Base-by-base conservation (phyloP, 2,113 vertebrate genomes). In the Narcine bancroftii region DNA sequence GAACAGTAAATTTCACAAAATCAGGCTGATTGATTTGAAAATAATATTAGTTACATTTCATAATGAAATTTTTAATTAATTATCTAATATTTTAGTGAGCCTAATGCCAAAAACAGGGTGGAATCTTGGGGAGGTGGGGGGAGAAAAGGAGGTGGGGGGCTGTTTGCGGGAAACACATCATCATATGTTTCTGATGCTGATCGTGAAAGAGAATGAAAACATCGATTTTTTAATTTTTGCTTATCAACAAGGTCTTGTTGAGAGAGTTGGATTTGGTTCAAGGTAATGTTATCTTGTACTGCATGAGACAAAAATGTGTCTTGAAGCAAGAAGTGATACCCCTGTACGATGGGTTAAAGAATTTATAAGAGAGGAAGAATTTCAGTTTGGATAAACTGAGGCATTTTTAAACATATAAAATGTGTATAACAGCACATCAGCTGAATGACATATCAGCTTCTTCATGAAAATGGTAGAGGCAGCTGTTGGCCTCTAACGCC, bases 11-110 rank as follows among this genome's bases (percentile, higher is more conserved):
- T n/a, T n/a, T n/a, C n/a, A n/a, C n/a, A n/a, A n/a, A n/a, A n/a
- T n/a, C n/a, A n/a, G n/a, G 65, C 89, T 91, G 89, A 91, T 91
- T 69, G 71, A 91, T 91, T n/a, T 91, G 89, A 69, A 91, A 29
- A 39, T 91, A 69, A 91, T 91, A n/a, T n/a, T n/a, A n/a, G n/a
- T n/a, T n/a, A n/a, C n/a, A n/a, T n/a, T n/a, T n/a, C n/a, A n/a
- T n/a, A n/a, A n/a, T n/a, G n/a, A n/a, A n/a, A n/a, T n/a, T n/a
- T n/a, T n/a, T n/a, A n/a, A n/a, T n/a, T n/a, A n/a, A n/a, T n/a
- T n/a, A n/a, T n/a, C n/a, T n/a, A n/a, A n/a, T n/a, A n/a, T n/a
- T n/a, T n/a, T n/a, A n/a, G n/a, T n/a, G n/a, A n/a, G n/a, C n/a
- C 89, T 45, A 33, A 42, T 69, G 89, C 21, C 66, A 11, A 45